Conservation (phyloP, 2,888 invertebrate genomes). For the Abrostola triplasia region DNA sequence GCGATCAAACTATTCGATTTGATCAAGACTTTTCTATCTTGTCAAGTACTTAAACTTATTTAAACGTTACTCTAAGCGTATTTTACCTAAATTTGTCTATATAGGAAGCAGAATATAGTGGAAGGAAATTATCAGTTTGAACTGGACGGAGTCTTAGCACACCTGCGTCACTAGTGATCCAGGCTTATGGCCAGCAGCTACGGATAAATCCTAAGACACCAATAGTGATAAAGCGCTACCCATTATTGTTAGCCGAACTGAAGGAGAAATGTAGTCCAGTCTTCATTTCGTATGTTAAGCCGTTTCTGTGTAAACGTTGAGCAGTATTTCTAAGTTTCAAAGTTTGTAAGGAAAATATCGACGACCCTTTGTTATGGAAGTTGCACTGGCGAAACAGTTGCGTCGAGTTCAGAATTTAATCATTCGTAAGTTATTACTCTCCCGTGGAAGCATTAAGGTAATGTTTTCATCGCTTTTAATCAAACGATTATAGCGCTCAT, state of each 20-base stretch:
- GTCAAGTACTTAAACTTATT: conserved; percentile 45
- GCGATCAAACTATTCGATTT: conserved; percentile 28
- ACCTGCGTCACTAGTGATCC: conserved; percentile 76
- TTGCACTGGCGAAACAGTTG: conserved; percentile 38
- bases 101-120: conserved; percentile 60
- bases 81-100: conserved; percentile 60
- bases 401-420: conserved; percentile 52
- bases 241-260: conserved; percentile 73
- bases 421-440: conserved; percentile 54
- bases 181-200: conserved; percentile 69
- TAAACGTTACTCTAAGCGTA: conserved; percentile 55
- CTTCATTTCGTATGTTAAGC: conserved; percentile 43
- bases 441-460: conserved; percentile 53
- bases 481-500: conserved; percentile 59
- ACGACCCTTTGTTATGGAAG: conserved; percentile 42
- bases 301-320: conserved; percentile 37
- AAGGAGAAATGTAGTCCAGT: conserved; percentile 60
- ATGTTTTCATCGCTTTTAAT: conserved; percentile 58
- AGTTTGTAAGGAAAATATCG: conserved; percentile 40
- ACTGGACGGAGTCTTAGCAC: conserved; percentile 63
- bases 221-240: conserved; percentile 75
- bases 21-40: conserved; percentile 50
- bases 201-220: conserved; percentile 69
- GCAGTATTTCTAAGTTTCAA: conserved; percentile 23
- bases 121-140: conserved; percentile 70